Evolutionary conservation across 2,113 vertebrate genomes (phyloP).

Genomic region (Vimba vimba): DNA sequence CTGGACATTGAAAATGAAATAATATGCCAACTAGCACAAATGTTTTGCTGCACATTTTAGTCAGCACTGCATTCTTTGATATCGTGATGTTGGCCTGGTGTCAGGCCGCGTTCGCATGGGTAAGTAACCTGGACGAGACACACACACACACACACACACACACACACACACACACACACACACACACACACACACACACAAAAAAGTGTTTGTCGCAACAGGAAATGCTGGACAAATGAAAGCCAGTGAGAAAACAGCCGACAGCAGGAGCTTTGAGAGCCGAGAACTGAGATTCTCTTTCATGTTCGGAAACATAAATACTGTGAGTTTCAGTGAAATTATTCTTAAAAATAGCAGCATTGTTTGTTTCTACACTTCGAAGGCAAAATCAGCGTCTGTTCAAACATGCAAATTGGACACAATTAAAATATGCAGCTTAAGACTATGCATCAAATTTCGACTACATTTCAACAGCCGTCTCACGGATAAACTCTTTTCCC

Average conservation of each 20-base stretch:
- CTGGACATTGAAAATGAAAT: neutral
- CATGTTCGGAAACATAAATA: neutral
- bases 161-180: neutral
- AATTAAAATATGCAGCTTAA: neutral
- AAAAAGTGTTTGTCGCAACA: neutral
- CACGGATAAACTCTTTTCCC: neutral
- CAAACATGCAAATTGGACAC: neutral
- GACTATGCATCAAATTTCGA: neutral
- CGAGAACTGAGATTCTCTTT: neutral
- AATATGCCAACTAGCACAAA: neutral
- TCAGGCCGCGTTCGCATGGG: neutral
- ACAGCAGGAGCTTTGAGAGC: slow-evolving; percentile 2
- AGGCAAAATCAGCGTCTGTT: neutral
- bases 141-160: neutral
- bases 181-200: neutral
- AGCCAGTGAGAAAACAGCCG: neutral
- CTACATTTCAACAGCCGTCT: too few species aligned
- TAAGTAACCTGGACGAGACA: neutral
- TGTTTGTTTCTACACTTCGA: neutral
- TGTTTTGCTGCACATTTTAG: neutral
- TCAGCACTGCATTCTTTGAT: neutral
- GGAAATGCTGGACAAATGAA: slow-evolving; percentile 24
- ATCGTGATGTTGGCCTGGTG: neutral
- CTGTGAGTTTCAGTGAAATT: neutral
- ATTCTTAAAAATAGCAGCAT: neutral